Evolutionary conservation across 2,888 invertebrate genomes (phyloP).

Genomic region (Drosophila imparisetae): DNA sequence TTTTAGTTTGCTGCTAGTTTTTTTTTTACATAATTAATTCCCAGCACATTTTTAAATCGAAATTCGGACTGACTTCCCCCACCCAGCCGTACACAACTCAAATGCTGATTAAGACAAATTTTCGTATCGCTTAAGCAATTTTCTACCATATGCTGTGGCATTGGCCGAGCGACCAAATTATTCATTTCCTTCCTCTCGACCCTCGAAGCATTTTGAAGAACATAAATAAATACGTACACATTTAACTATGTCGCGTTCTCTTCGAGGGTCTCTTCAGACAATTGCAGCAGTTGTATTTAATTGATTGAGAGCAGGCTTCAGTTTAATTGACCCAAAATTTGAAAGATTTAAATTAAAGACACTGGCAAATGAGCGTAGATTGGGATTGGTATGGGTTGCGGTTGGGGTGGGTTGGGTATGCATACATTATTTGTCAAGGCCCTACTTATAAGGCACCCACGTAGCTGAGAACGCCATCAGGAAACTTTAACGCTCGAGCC

Average conservation of each 20-base stretch:
- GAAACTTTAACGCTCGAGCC: constrained; percentile 40
- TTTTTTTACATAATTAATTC: constrained; percentile 20
- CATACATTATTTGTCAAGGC: constrained; percentile 9
- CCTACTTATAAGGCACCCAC: constrained; percentile 20
- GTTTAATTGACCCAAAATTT: constrained; percentile 67
- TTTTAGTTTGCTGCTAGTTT: background rate
- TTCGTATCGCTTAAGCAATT: constrained; percentile 34
- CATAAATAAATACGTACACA: constrained; percentile 19
- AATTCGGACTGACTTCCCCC: constrained; percentile 12
- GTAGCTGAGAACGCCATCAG: constrained; percentile 6
- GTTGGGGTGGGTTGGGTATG: background rate
- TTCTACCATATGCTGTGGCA: constrained; percentile 19
- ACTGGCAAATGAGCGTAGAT: constrained; percentile 27
- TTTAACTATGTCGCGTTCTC: constrained; percentile 48
- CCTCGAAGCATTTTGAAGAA: constrained; percentile 50
- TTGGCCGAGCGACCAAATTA: constrained; percentile 52
- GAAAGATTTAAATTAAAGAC: constrained; percentile 58
- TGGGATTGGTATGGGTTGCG: background rate
- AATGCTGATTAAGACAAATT: constrained; percentile 72
- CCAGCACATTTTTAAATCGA: constrained; percentile 23
- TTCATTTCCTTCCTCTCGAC: constrained; percentile 64
- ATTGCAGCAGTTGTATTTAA: constrained; percentile 58
- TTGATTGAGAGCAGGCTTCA: constrained; percentile 74
- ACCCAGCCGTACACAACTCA: constrained; percentile 30
- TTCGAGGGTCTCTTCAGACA: constrained; percentile 64